phyloP scores from a whole-genome alignment of 2,888 invertebrate species.

The Machimus atricapillus region DNA sequence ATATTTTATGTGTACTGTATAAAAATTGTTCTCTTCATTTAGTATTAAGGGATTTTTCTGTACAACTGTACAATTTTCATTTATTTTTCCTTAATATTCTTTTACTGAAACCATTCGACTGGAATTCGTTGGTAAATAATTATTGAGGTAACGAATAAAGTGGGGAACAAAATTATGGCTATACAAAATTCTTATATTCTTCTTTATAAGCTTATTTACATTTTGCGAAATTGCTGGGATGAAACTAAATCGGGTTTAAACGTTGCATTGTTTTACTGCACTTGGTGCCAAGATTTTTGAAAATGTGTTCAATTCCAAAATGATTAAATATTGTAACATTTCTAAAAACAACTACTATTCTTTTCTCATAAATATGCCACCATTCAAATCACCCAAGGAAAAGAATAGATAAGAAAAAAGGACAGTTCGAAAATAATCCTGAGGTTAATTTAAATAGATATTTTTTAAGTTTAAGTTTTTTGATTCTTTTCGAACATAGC shows the following conservation, averaged over 20 bases:
- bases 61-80: slow-evolving; percentile 19
- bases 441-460: no score
- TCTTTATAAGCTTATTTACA: neutral
- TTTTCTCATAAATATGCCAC: neutral
- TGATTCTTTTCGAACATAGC: no score
- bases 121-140: slow-evolving; percentile 22
- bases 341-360: neutral
- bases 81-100: neutral
- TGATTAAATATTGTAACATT: neutral
- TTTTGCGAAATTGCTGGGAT: neutral
- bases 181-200: neutral
- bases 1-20: slow-evolving; percentile 13
- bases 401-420: neutral
- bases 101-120: slow-evolving; percentile 27
- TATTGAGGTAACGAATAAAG: neutral
- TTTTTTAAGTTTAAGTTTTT: no score
- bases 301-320: neutral
- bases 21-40: neutral
- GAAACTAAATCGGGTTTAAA: neutral
- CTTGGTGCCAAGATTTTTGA: neutral
- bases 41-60: neutral
- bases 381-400: neutral
- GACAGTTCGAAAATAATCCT: neutral
- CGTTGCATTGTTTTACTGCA: neutral
- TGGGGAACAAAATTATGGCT: neutral